A percentile compares a stretch with the other conserved stretches of the same genome.
Conservation (phyloP, 1,140 invertebrate genomes). For the Nephila pilipes region DNA sequence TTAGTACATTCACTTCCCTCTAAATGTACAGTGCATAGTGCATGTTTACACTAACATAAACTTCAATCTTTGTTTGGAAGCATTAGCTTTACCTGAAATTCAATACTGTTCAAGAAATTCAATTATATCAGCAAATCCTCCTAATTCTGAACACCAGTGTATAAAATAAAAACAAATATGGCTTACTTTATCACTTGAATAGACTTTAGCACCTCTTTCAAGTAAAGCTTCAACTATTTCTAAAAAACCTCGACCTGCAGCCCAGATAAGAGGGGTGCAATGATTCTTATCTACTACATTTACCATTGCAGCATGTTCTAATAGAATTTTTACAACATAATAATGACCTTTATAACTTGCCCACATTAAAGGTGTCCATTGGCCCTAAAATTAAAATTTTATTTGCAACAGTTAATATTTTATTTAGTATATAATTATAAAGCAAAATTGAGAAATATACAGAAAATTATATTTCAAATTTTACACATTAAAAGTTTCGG, state of each 20-base stretch:
- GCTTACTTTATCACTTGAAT: conserved; percentile 92
- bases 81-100: no score
- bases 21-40: no score
- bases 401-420: neutral
- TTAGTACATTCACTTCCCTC: no score
- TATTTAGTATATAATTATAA: neutral
- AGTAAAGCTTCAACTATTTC: conserved; percentile 92
- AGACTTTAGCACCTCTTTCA: conserved; percentile 92
- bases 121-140: no score
- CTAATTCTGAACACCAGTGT: no score
- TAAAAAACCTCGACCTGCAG: conserved; percentile 92
- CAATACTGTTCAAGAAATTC: no score
- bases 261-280: conserved; percentile 96
- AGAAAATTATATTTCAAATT: no score
- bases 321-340: conserved; percentile 89
- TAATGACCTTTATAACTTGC: conserved; percentile 95
- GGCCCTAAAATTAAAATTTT: conserved; percentile 80
- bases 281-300: conserved; percentile 96
- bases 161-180: neutral
- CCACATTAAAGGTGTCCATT: conserved; percentile 99
- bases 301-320: conserved; percentile 94
- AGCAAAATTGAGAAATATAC: neutral
- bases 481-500: no score
- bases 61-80: no score
- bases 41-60: no score